Evolutionary conservation across 2,113 vertebrate genomes (phyloP), one percentile per base, ranked within the genome.

Genomic region (Hemicordylus capensis): DNA sequence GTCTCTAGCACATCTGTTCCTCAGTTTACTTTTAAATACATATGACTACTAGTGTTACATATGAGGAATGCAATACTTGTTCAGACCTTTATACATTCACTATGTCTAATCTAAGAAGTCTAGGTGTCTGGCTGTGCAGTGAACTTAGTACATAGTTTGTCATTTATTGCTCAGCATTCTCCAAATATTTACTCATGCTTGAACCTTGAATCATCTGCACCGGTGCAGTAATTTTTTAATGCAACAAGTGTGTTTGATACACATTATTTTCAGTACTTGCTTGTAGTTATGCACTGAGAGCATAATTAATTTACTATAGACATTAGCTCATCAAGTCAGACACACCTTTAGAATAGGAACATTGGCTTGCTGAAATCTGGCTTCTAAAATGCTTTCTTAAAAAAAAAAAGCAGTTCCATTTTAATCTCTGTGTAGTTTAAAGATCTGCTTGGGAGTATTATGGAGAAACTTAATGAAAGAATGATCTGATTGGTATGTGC

Each of bases 131-230:
- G 1, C 37, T 79, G 28, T 74, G 51, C 79, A 89, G 84, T n/a
- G 10, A 85, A 89, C 10, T 81, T 86, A 88, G 19, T 48, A 89
- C 10, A 85, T 85, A 88, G 14, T 48, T 63, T 82, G 48, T 85
- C 89, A 37, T 72, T 79, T 74, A 77, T 93, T 22, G 87, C 46
- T 89, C 87, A 79, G 83, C 46, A 26, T 85, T 83, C 73, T 22
- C 77, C 22, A 26, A 77, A 77, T 79, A 63, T 69, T 64, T 70
- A 86, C 61, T 69, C 6, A 7, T 0, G 54, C 73, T 46, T 90
- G 83, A 58, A 54, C 81, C 1, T 1, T 88, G 80, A 90, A 83
- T 90, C 85, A 83, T 80, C n/a, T 28, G 86, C 58, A 84, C 63
- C 63, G 67, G 85, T 2, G 0, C 11, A 4, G 1, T 48, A 39